phyloP scores from a whole-genome alignment of 2,888 invertebrate species.

The Chrysolina oricalcia region DNA sequence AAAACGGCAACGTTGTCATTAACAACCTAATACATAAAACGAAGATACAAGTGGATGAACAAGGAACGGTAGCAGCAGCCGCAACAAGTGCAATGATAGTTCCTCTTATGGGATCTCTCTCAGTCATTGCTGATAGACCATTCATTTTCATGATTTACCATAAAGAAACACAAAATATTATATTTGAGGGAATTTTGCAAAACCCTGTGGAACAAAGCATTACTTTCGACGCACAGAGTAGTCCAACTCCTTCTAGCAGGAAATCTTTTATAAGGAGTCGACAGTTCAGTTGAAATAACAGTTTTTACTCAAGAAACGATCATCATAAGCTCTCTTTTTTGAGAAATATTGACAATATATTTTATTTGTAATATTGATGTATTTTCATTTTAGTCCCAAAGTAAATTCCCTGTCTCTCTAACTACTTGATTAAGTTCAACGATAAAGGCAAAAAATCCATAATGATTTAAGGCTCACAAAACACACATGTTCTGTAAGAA shows the following conservation, averaged over 20 bases:
- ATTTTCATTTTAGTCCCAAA: not conserved
- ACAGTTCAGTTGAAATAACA: constrained; percentile 19
- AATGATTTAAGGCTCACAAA: too few relatives aligned
- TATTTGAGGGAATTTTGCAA: constrained; percentile 79
- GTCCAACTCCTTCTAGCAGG: not conserved
- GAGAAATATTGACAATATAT: constrained; percentile 17
- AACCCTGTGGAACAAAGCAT: constrained; percentile 67
- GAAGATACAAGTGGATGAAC: constrained; percentile 78
- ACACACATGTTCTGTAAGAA: too few relatives aligned
- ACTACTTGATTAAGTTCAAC: not conserved
- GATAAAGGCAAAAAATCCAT: not conserved
- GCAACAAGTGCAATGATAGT: constrained; percentile 76
- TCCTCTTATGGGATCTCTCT: constrained; percentile 76
- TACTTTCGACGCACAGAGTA: not conserved
- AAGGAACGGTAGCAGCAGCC: constrained; percentile 80
- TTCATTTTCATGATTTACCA: constrained; percentile 80
- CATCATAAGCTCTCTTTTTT: constrained; percentile 14
- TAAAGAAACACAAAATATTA: constrained; percentile 72
- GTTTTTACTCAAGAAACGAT: not conserved
- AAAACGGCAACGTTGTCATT: constrained; percentile 70
- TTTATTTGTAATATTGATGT: not conserved
- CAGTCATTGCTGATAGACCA: constrained; percentile 76
- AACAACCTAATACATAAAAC: constrained; percentile 78
- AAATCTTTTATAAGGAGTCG: constrained; percentile 19
- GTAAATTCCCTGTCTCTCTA: not conserved